phyloP scores from a whole-genome alignment of 2,888 invertebrate species.

The Sphecodes monilicornis region DNA sequence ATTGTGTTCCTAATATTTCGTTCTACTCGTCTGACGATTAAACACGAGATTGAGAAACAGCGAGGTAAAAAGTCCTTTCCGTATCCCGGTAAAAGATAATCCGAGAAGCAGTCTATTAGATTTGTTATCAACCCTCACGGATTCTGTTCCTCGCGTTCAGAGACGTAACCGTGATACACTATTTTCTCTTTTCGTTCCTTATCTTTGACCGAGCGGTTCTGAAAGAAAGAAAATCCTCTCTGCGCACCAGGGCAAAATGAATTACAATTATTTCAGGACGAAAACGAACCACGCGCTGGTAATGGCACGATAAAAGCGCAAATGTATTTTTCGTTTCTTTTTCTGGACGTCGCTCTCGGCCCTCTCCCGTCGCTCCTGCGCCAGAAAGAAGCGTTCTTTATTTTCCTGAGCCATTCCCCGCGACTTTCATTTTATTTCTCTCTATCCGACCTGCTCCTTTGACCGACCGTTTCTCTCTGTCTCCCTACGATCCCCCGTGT shows the following conservation, averaged over 20 bases:
- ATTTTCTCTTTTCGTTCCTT: constrained; percentile 22
- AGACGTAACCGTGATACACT: background rate
- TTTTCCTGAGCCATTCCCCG: constrained; percentile 26
- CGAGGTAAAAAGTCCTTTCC: background rate
- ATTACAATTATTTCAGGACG: constrained; percentile 54
- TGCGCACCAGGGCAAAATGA: constrained; percentile 35
- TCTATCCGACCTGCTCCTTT: constrained; percentile 20
- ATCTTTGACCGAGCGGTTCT: background rate
- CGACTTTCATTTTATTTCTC: constrained; percentile 43
- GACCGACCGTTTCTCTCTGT: background rate
- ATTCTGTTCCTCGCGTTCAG: background rate
- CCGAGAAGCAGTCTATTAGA: background rate
- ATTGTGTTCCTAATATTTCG: background rate
- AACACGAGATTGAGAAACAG: background rate
- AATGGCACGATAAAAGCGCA: constrained; percentile 43
- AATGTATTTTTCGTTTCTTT: constrained; percentile 50
- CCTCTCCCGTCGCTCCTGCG: background rate
- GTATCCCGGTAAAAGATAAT: background rate
- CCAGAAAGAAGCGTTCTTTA: constrained; percentile 47
- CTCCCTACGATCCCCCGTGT: background rate
- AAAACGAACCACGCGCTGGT: constrained; percentile 40
- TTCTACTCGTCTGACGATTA: background rate
- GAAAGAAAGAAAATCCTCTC: constrained; percentile 13
- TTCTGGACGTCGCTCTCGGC: background rate
- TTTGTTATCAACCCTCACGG: background rate